Evolutionary conservation across 2,113 vertebrate genomes (phyloP), one percentile per base, ranked within the genome.

Genomic region (Myodes glareolus): DNA sequence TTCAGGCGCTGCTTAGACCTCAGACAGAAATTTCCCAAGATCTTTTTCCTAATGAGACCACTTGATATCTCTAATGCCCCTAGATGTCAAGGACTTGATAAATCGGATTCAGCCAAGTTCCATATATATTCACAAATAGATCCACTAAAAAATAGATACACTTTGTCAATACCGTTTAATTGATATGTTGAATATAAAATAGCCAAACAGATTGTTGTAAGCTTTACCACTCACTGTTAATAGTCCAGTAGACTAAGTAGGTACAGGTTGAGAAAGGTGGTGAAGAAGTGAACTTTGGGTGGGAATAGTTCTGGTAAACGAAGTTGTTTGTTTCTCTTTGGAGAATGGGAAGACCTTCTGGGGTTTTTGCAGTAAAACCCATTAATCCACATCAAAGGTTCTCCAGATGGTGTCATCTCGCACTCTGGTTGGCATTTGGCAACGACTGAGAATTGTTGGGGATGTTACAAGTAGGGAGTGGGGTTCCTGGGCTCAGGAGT

Each of bases 111-210:
- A 90, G 58, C 50, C 81, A 52, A 52, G 55, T 55, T 80, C 45
- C 13, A 81, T 81, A 93, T 88, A 75, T 52, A 10, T 73, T 92
- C 91, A 65, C 13, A 31, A 97, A 91, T 39, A 96, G 58, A 94
- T 36, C 25, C 68, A 67, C 52, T 87, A 7, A n/a, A 61, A 75
- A 7, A 11, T 45, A 58, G 5, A 84, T 70, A 27, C 23, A 21
- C 21, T 85, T 88, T 65, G 58, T 90, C 93, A 77, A 63, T 36
- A 72, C 75, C 47, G 75, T 81, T 72, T 80, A 84, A 73, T 50
- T 39, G 33, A 42, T 33, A 25, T 3, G 14, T 78, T 81, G 73
- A 25, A 45, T 72, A 23, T 58, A 91, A 94, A 89, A 77, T 72
- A 81, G 78, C 31, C 68, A 52, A 87, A 50, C 77, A n/a, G 5